Base-by-base conservation (phyloP, 2,113 vertebrate species). In the Phodopus roborovskii region DNA sequence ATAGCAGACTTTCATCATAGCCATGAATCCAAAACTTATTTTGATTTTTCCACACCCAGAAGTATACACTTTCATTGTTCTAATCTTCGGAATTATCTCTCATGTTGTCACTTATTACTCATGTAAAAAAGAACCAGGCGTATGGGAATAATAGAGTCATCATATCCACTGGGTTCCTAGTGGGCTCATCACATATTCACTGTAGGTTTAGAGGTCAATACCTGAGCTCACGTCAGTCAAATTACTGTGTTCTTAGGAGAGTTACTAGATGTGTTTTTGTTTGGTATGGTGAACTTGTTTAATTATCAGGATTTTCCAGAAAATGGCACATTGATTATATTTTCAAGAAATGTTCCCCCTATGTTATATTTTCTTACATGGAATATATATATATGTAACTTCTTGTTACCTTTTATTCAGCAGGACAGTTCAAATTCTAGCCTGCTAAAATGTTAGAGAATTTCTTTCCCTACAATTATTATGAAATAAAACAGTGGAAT, bases 211-310 rank as follows among this genome's bases (percentile, higher is more conserved):
- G 22, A 75, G 0, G 20, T 3, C 2, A 11, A 45, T 26, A 75
- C 39, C 22, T 4, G 22, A 45, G 22, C 39, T 42, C 45, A 45
- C 39, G 5, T 45, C 22, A 75, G 73, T 20, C 3, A 7, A 66
- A 92, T 93, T 64, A 83, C 3, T 66, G 60, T 95, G 56, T 53
- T 90, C 48, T 90, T 50, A 88, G 68, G 68, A 62, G 92, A 97
- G 42, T 91, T 91, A 74, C 26, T 78, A 92, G 62, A 95, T 60
- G 86, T 78, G 22, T 7, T 71, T 95, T 96, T 95, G 94, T 92
- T 94, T 87, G 88, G 19, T 90, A 73, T 88, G 92, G 30, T n/a
- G 71, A 73, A 82, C 92, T 97, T 91, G 77, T 75, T 95, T 87
- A 73, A 86, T 85, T 74, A 77, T 86, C 42, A 88, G n/a, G 56